These are phyloP conservation scores for Elysia crispata DNA, from an alignment of 2,888 invertebrate species.

Conservation along the genomic window DNA sequence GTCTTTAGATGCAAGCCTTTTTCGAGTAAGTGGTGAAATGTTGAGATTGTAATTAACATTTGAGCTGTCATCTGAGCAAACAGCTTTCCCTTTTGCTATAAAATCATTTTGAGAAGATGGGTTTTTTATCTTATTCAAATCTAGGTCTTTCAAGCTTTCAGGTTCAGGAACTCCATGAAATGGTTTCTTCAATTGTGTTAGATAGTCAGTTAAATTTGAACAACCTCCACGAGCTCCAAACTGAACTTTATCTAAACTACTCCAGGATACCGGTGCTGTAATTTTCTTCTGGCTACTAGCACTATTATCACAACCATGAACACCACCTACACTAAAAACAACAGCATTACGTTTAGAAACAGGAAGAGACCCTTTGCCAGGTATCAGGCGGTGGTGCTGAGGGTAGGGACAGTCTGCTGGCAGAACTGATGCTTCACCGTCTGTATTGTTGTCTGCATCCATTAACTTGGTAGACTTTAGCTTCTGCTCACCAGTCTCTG, in stretches of 20 bases:
- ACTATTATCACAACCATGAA: slow-evolving; percentile 10
- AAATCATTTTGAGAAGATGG: too few relatives aligned
- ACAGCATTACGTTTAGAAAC: background rate
- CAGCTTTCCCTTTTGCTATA: too few relatives aligned
- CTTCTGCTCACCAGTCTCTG: slow-evolving; percentile 65
- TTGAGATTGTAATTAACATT: too few relatives aligned
- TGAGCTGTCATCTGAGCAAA: too few relatives aligned
- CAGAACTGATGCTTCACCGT: slow-evolving; percentile 60
- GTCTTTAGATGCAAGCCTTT: slow-evolving; percentile 14
- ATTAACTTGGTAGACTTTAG: slow-evolving; percentile 35
- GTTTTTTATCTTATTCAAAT: too few relatives aligned
- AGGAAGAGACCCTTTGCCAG: background rate
- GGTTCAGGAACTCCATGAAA: too few relatives aligned
- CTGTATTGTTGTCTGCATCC: slow-evolving; percentile 27
- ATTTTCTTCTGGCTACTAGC: too few relatives aligned
- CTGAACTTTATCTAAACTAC: background rate
- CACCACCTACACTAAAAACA: background rate
- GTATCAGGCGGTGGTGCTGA: background rate
- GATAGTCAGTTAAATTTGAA: slow-evolving; percentile 10
- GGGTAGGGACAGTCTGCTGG: slow-evolving; percentile 46
- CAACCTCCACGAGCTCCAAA: background rate
- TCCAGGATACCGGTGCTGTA: too few relatives aligned
- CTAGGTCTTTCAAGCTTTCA: too few relatives aligned
- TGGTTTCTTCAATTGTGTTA: too few relatives aligned
- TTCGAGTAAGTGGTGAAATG: background rate